Evolutionary conservation across 2,888 invertebrate genomes (phyloP).

Genomic region (Caenorhabditis plicata): DNA sequence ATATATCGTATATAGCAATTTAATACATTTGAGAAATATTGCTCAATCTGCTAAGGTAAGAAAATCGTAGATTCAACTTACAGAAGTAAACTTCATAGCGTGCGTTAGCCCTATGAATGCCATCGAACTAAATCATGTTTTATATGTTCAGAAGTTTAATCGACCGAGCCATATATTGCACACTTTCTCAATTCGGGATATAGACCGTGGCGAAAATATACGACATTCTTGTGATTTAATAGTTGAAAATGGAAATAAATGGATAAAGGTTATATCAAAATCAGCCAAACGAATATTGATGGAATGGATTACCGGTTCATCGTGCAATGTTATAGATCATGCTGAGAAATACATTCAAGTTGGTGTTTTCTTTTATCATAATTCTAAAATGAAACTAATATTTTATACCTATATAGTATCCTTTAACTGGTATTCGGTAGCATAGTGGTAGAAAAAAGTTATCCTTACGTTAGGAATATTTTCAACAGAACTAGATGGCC

Average conservation of each 20-base stretch:
- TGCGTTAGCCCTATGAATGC: not conserved
- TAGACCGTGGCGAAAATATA: slow-evolving; percentile 11
- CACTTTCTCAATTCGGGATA: slow-evolving; percentile 21
- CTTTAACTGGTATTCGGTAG: too few relatives aligned
- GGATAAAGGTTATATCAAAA: slow-evolving; percentile 40
- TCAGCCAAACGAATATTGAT: slow-evolving; percentile 34
- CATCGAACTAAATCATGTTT: not conserved
- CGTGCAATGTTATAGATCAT: slow-evolving; percentile 29
- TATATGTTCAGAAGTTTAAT: slow-evolving; percentile 3
- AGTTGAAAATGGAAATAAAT: too few relatives aligned
- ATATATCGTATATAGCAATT: slow-evolving; percentile 37
- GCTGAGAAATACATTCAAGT: slow-evolving; percentile 29
- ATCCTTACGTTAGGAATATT: too few relatives aligned
- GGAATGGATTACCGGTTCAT: slow-evolving; percentile 36
- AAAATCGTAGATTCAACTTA: too few relatives aligned
- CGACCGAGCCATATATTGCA: slow-evolving; percentile 26
- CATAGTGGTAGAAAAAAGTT: too few relatives aligned
- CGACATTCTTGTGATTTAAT: too few relatives aligned
- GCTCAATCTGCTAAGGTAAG: too few relatives aligned
- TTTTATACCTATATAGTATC: too few relatives aligned
- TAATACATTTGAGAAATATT: slow-evolving; percentile 28
- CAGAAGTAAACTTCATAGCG: too few relatives aligned
- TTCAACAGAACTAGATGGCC: too few relatives aligned
- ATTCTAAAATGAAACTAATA: too few relatives aligned
- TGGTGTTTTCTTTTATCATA: not conserved